Percentiles rank a stretch among this genome's conserved stretches.
phyloP scores from a whole-genome alignment of 2,888 invertebrate species.

The Leptinotarsa haldemani region DNA sequence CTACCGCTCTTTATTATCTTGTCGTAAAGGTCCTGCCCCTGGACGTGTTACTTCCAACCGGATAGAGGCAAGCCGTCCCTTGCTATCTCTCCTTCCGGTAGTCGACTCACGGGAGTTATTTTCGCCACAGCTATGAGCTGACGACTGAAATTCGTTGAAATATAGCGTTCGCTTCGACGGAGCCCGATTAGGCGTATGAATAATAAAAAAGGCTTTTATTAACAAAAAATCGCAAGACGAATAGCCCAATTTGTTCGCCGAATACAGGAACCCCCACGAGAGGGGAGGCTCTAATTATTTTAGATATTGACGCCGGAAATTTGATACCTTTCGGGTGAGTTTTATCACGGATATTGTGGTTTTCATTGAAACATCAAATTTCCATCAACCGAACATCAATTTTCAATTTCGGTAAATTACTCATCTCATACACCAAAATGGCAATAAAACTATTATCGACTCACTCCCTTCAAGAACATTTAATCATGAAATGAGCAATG shows the following conservation, averaged over 20 bases:
- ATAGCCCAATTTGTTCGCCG: background rate
- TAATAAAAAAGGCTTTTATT: background rate
- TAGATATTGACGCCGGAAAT: no score
- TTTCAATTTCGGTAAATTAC: constrained; percentile 89
- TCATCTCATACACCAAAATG: no score
- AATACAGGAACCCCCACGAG: background rate
- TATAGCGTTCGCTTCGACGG: background rate
- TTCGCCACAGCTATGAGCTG: constrained; percentile 12
- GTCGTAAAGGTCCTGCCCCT: background rate
- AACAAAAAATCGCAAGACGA: background rate
- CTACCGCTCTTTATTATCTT: no score
- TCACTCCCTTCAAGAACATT: no score
- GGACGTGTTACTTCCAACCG: background rate
- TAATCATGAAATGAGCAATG: no score
- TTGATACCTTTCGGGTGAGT: no score
- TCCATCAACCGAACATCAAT: constrained; percentile 97
- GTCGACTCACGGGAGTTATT: background rate
- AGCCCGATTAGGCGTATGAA: constrained; percentile 6
- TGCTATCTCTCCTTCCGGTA: constrained; percentile 15
- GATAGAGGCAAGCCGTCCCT: constrained; percentile 2
- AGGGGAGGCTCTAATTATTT: no score
- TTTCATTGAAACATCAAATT: constrained; percentile 74
- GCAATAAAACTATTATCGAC: no score
- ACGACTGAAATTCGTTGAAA: constrained; percentile 8
- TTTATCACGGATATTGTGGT: background rate